Evolutionary conservation across 2,113 vertebrate genomes (phyloP), one percentile per base, ranked within the genome.

Genomic region (Zeus faber): DNA sequence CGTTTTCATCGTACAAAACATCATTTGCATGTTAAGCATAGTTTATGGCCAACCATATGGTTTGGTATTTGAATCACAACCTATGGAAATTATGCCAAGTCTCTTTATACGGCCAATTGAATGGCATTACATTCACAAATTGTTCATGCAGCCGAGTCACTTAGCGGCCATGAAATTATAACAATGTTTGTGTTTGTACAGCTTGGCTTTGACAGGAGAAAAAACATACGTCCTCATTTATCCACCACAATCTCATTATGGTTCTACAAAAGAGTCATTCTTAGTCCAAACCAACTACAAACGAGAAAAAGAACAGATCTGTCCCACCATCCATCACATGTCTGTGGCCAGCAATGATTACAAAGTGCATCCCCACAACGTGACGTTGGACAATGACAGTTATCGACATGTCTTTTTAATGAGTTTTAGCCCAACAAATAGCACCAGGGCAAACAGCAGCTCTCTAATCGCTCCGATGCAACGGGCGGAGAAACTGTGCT

Each of bases 161-260:
- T 81, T 72, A 74, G 77, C 61, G 58, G 58, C 70, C 80, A 80
- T 83, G 83, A 76, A 79, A 78, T 51, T 67, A 56, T 65, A 84
- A 80, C 80, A 72, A 67, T 78, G 66, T 80, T 83, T 79, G 72
- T 72, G 63, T 80, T 79, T 74, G 61, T 62, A 62, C 76, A 77
- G 76, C 76, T 70, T 27, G 67, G 54, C 74, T 67, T 54, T 21
- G 49, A 49, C 65, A 18, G 69, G 77, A 80, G 76, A 76, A 77
- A 76, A 80, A 83, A 77, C 81, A 74, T 44, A 62, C 71, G 48
- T 72, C 27, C 58, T 78, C 73, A 65, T 77, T 84, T 78, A 53
- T 53, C 56, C 40, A 37, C 79, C 68, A 1, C 82, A 72, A 64
- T 72, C 68, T 76, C 61, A 65, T 81, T 78, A 80, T 6, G 18